phyloP scores from a whole-genome alignment of 2,113 vertebrate genomes.

The Antechinus flavipes region DNA sequence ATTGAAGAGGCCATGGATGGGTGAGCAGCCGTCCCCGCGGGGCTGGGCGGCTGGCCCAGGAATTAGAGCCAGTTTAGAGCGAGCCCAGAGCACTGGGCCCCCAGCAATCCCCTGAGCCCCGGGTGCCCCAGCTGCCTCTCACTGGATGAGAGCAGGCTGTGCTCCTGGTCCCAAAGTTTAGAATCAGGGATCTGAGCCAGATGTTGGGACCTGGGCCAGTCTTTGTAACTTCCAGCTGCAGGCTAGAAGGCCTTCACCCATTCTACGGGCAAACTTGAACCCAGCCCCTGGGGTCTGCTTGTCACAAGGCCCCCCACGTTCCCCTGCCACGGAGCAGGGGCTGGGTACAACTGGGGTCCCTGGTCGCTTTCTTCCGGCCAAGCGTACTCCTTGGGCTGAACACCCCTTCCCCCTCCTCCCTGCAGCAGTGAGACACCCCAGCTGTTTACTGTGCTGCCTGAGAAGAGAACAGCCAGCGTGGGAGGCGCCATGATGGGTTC shows the following conservation, averaged over 20 bases:
- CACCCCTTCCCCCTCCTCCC: background rate
- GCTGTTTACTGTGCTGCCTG: conserved; percentile 93
- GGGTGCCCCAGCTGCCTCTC: too few species aligned
- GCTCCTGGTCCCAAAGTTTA: background rate
- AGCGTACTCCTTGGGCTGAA: background rate
- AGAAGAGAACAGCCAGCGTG: conserved; percentile 90
- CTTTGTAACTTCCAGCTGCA: background rate
- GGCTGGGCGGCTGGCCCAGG: background rate
- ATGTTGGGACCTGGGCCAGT: background rate
- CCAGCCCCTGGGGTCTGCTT: too few species aligned
- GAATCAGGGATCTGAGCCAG: background rate
- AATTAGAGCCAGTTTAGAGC: too few species aligned
- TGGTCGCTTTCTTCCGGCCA: too few species aligned
- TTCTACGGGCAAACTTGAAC: background rate
- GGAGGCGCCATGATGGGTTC: conserved; percentile 96
- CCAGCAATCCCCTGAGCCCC: too few species aligned
- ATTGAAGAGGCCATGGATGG: conserved; percentile 97
- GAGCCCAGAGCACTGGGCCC: too few species aligned
- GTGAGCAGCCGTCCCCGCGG: conserved; percentile 77
- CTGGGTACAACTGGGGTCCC: too few species aligned
- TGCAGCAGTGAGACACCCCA: conserved; percentile 93
- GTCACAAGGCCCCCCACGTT: too few species aligned
- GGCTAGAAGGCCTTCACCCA: too few species aligned
- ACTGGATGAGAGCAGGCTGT: too few species aligned
- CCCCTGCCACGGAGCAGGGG: too few species aligned